Base-by-base conservation (phyloP, 2,113 vertebrate species). In the Entelurus aequoreus region DNA sequence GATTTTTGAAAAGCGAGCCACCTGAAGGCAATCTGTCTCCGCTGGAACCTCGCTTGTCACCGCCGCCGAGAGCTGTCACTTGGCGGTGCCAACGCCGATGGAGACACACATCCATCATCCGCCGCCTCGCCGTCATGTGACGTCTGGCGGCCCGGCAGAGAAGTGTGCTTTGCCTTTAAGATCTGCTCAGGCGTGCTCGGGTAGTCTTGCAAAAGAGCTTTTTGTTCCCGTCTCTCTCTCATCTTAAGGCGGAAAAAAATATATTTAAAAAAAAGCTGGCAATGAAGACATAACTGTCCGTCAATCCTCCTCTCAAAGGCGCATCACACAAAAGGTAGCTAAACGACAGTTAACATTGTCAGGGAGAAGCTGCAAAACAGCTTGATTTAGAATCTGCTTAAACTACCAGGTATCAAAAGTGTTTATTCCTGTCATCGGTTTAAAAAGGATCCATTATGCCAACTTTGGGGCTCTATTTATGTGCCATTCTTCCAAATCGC, bases 11-110 rank as follows among this genome's bases (percentile, higher is more conserved):
- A 85, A 82, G 68, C 69, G 75, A 82, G 83, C 85, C 84, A 84
- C 86, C 86, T 86, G 84, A 86, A 86, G 81, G 86, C 84, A 86
- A 84, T 78, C 80, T 88, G 86, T 87, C 84, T 82, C 66, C 3
- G 66, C 86, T 73, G 81, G 77, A 80, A 72, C 80, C 78, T 38
- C 60, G 69, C 84, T 80, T 79, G 86, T 87, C 86, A 83, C 77
- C 10, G 77, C 73, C 65, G 74, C 75, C 78, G 84, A 72, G 78
- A 82, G 81, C 83, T 89, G 87, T 87, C 87, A 87, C 71, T 72
- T 74, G 67, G 53, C 55, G 28, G 74, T 38, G 72, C 62, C 71
- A n/a, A 66, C 42, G 51, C 64, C 74, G 80, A 85, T 87, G 75
- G 66, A 75, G 84, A 82, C 77, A 85, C 76, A 83, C 85, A 84